phyloP scores from a whole-genome alignment of 2,888 invertebrate genomes.

The Spicauda simplicius region DNA sequence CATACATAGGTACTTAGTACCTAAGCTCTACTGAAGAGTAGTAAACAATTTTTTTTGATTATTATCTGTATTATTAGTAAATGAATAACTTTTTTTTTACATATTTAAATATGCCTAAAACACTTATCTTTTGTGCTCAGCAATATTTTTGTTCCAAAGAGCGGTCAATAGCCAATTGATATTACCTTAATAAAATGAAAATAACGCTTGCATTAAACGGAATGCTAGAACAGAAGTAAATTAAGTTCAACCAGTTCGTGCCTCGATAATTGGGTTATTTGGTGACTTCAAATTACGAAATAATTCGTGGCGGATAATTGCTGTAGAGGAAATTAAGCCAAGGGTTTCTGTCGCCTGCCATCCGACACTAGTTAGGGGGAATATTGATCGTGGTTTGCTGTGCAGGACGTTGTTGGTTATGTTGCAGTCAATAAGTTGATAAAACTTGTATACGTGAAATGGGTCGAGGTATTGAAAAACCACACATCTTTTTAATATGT shows the following conservation, averaged over 20 bases:
- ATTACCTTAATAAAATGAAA: neutral
- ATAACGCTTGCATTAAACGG: neutral
- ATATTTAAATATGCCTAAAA: no score
- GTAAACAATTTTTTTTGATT: no score
- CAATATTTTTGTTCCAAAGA: no score
- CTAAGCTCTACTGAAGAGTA: no score
- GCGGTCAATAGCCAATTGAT: no score
- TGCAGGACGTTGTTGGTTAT: neutral
- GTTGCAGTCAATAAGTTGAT: neutral
- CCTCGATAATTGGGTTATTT: constrained; percentile 18
- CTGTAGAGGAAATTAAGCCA: constrained; percentile 48
- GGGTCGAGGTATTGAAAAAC: no score
- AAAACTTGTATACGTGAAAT: neutral
- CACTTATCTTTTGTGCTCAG: no score
- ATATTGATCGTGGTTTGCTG: constrained; percentile 56
- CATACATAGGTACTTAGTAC: no score
- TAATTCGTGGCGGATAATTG: constrained; percentile 66
- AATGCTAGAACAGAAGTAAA: neutral
- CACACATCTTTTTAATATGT: no score
- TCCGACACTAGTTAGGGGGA: constrained; percentile 63
- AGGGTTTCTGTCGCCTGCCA: constrained; percentile 55
- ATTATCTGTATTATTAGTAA: no score
- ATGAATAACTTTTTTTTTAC: no score
- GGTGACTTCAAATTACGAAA: constrained; percentile 68
- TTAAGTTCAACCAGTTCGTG: neutral